A percentile compares a stretch with the other conserved stretches of the same genome.
Conservation (phyloP, 2,797 vertebrate species). For the Micrastur ruficollis region DNA sequence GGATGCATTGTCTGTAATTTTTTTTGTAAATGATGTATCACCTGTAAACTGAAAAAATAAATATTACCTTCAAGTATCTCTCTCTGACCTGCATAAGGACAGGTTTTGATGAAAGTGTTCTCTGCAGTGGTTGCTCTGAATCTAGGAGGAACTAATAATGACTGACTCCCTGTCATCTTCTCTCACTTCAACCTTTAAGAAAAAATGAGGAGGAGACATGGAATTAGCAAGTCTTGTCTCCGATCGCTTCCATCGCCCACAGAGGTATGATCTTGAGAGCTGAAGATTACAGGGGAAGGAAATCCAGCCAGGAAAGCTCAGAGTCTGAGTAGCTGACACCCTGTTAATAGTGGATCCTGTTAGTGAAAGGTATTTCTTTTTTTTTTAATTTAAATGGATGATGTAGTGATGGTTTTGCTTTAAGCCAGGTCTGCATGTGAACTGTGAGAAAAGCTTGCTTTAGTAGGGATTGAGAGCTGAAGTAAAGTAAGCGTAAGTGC, state of each 20-base stretch:
- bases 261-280: not conserved
- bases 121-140: not conserved
- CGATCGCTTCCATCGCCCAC: not conserved
- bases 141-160: not conserved
- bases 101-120: not conserved
- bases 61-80: constrained; percentile 73
- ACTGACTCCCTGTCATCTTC: not conserved
- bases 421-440: not conserved
- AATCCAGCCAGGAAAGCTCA: not conserved
- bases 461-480: not conserved
- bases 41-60: constrained; percentile 82
- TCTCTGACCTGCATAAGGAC: constrained; percentile 47
- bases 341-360: not conserved
- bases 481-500: not conserved
- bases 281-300: not conserved
- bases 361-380: not conserved
- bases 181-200: not conserved
- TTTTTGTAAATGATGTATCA: constrained; percentile 80
- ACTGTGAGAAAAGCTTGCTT: not conserved
- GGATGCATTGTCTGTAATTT: constrained; percentile 76
- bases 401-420: not conserved
- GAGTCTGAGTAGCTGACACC: not conserved
- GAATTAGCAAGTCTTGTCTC: not conserved
- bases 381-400: not conserved
- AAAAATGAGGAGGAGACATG: not conserved